phyloP scores from a whole-genome alignment of 2,113 vertebrate genomes.

The Condylura cristata region DNA sequence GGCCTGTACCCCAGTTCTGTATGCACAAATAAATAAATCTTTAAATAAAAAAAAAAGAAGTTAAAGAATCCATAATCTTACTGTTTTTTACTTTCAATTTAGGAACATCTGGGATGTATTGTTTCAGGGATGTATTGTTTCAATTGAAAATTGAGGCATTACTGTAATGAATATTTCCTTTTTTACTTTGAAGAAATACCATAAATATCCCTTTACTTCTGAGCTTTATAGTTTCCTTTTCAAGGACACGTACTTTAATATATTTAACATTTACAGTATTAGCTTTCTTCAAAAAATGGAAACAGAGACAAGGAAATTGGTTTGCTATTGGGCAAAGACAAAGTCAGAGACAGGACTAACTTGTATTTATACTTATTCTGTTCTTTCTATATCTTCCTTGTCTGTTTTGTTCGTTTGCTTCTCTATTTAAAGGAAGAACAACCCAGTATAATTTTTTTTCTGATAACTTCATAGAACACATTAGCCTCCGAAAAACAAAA shows the following conservation, averaged over 20 bases:
- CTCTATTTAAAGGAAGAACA: constrained; percentile 28
- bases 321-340: background rate
- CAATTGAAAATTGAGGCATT: background rate
- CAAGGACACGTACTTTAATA: background rate
- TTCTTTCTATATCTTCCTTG: background rate
- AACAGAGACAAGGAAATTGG: background rate
- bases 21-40: too few species aligned
- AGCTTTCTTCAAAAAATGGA: constrained; percentile 7
- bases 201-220: background rate
- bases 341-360: background rate
- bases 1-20: too few species aligned
- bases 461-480: constrained; percentile 1
- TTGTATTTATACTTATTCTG: background rate
- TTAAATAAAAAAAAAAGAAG: too few species aligned
- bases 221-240: constrained; percentile 25
- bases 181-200: constrained; percentile 11
- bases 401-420: background rate
- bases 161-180: background rate
- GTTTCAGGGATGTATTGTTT: background rate
- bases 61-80: background rate
- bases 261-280: background rate
- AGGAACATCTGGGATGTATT: background rate
- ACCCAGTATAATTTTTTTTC: background rate
- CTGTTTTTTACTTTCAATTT: constrained; percentile 7
- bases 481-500: constrained; percentile 52